Percentiles rank a stretch among this genome's conserved stretches.
Conservation (phyloP, 2,797 vertebrate species). For the Thunnus albacares region DNA sequence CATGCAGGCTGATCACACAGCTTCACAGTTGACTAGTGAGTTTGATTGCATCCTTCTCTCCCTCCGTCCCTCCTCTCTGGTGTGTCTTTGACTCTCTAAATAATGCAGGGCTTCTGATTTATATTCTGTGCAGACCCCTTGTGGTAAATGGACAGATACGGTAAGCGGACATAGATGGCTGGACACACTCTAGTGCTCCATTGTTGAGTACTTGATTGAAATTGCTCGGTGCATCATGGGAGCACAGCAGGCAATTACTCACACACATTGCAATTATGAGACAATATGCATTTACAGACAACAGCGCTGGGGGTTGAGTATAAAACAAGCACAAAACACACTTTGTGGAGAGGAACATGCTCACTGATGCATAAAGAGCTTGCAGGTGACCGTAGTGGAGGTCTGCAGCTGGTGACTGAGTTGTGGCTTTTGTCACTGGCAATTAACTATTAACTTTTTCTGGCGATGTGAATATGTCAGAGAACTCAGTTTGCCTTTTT, state of each 20-base stretch:
- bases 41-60: conserved; percentile 34
- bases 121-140: conserved; percentile 45
- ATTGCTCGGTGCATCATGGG: conserved; percentile 50
- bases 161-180: conserved; percentile 45
- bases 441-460: neutral
- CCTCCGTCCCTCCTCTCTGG: neutral
- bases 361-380: conserved; percentile 9
- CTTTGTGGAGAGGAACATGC: conserved; percentile 6
- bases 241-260: conserved; percentile 56
- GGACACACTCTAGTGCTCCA: conserved; percentile 45
- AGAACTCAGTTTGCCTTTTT: neutral
- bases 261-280: conserved; percentile 49
- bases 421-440: neutral
- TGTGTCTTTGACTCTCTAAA: conserved; percentile 31
- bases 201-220: conserved; percentile 65
- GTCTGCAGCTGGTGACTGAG: conserved; percentile 4
- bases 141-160: conserved; percentile 56
- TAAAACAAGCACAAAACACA: conserved; percentile 23
- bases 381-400: conserved; percentile 2
- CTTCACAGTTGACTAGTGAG: conserved; percentile 33
- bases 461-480: neutral
- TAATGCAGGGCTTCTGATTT: conserved; percentile 57
- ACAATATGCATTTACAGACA: conserved; percentile 27
- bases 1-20: conserved; percentile 30
- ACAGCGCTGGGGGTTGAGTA: neutral